phyloP scores from a whole-genome alignment of 2,888 invertebrate genomes.

The Ectemnius continuus region DNA sequence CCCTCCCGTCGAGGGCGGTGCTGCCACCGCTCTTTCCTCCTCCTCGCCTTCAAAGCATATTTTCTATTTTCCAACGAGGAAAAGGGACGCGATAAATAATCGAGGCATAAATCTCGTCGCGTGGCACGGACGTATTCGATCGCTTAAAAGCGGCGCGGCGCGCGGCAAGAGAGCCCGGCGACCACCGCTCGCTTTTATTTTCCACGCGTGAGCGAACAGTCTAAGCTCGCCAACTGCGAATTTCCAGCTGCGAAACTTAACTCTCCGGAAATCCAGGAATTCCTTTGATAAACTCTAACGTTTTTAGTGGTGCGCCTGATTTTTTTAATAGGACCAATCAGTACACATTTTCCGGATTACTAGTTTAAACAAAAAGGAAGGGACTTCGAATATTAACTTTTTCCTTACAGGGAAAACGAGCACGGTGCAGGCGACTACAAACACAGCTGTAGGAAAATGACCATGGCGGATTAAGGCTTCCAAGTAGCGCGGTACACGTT shows the following conservation, averaged over 20 bases:
- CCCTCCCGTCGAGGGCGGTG: no score
- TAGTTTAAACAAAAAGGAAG: no score
- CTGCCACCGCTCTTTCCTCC: constrained; percentile 16
- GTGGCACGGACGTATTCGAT: constrained; percentile 65
- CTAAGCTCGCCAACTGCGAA: no score
- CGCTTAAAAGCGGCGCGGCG: constrained; percentile 57
- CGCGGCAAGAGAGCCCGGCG: constrained; percentile 38
- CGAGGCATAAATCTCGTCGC: constrained; percentile 66
- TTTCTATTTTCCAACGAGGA: constrained; percentile 60
- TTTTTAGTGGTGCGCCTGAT: no score
- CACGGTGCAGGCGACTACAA: no score
- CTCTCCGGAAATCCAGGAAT: constrained; percentile 10
- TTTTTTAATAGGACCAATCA: no score
- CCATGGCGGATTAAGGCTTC: no score
- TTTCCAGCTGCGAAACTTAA: constrained; percentile 11
- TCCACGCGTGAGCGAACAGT: constrained; percentile 5
- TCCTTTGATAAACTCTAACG: no score
- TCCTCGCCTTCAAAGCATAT: constrained; percentile 54
- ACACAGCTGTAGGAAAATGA: no score
- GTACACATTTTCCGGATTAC: no score
- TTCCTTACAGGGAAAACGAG: no score
- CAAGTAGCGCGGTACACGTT: neutral
- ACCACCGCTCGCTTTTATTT: constrained; percentile 48
- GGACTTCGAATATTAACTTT: no score
- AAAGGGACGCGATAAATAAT: constrained; percentile 65